These are phyloP conservation scores for Sebastes cheni DNA, from an alignment of 2,797 vertebrate genomes.

Conservation along the genomic window DNA sequence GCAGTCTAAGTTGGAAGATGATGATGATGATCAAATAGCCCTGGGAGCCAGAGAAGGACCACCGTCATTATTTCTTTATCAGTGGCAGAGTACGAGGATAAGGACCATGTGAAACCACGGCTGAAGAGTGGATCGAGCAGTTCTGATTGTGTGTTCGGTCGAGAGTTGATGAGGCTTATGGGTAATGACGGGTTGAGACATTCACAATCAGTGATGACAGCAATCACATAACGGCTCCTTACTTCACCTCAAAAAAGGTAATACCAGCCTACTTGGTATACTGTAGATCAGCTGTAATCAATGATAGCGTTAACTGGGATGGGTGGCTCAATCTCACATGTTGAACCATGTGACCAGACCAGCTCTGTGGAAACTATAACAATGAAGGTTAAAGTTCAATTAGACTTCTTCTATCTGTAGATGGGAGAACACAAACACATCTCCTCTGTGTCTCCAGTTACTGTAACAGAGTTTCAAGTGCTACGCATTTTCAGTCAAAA, in stretches of 20 bases:
- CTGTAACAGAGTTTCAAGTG: background rate
- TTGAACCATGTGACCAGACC: background rate
- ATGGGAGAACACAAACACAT: background rate
- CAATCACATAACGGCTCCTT: conserved; percentile 72
- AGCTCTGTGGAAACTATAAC: background rate
- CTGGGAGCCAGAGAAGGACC: background rate
- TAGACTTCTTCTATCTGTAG: background rate
- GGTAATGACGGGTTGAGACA: conserved; percentile 45
- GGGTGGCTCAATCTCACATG: background rate
- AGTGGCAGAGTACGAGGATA: background rate
- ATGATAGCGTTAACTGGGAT: background rate
- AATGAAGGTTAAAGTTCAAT: background rate
- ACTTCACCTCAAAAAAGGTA: conserved; percentile 24
- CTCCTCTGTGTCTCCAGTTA: background rate
- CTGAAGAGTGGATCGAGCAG: conserved; percentile 12
- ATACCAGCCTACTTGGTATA: conserved; percentile 12
- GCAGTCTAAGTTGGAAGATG: background rate
- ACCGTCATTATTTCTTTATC: conserved; percentile 19
- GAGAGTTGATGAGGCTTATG: conserved; percentile 48
- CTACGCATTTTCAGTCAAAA: background rate
- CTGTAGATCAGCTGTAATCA: conserved; percentile 49
- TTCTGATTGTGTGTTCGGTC: conserved; percentile 52
- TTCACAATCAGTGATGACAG: conserved; percentile 81
- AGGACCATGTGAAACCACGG: background rate
- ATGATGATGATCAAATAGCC: conserved; percentile 4